Conservation (phyloP, 2,888 invertebrate species). For the Bugulina stolonifera region DNA sequence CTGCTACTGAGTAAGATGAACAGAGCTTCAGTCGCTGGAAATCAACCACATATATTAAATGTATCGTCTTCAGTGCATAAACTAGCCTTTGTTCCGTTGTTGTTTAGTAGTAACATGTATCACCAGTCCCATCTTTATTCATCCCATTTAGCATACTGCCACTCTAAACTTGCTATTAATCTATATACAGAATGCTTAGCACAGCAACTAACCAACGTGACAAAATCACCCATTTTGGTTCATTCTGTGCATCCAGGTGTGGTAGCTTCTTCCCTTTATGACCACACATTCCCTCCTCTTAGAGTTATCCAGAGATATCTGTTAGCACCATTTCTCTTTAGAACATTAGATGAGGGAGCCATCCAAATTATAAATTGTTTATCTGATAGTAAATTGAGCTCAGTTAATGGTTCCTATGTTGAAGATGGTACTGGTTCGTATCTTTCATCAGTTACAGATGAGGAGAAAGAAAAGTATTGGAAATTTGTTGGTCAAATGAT, state of each 20-base stretch:
- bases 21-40: background rate
- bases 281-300: background rate
- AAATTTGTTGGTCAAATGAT: conserved; percentile 8
- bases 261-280: conserved; percentile 9
- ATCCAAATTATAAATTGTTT: background rate
- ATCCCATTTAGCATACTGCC: background rate
- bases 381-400: background rate
- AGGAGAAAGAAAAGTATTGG: background rate
- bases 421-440: background rate
- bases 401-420: background rate
- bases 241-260: conserved; percentile 14
- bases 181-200: background rate
- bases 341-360: background rate
- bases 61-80: conserved; percentile 1
- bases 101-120: background rate
- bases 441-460: background rate
- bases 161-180: conserved; percentile 1
- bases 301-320: background rate
- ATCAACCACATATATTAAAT: background rate
- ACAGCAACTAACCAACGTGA: background rate
- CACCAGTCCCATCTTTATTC: background rate
- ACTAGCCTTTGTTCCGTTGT: background rate
- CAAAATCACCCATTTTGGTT: background rate
- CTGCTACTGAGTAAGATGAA: conserved; percentile 1
- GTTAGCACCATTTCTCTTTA: background rate